Evolutionary conservation across 2,797 vertebrate genomes (phyloP), one percentile per base, ranked within the genome.

Genomic region (Petrocephalus schoutedeni): DNA sequence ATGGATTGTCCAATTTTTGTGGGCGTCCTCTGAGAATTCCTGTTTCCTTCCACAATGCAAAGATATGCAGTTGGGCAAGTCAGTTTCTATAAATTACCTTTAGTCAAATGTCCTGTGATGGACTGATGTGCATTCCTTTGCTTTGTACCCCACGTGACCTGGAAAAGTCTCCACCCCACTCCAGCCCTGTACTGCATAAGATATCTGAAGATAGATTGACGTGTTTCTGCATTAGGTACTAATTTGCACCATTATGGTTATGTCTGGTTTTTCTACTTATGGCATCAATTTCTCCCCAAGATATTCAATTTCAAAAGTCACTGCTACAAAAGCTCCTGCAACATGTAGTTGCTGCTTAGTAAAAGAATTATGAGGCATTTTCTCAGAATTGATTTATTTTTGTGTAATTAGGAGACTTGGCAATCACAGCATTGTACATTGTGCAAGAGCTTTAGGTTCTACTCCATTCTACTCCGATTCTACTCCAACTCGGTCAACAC

Each of bases 331-430:
- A 61, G 36, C 6, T 61, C 16, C 4, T 87, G 49, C 51, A 67
- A 16, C 59, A 12, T 53, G 71, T 87, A 21, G n/a, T 71, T 87
- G 36, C 9, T 28, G n/a, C 64, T 87, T 53, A 87, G 21, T 71
- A 77, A 77, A 16, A 19, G 36, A 77, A 49, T 77, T 77, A 77
- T 19, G 36, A 51, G 45, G 86, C 23, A 71, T 87, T 87, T 87
- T 59, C 19, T 53, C 14, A 53, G 58, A 45, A 86, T 86, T 86
- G 41, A 64, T 49, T 67, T 19, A n/a, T 77, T 77, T 45, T 77
- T 77, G 32, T 77, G 71, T 77, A 77, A 77, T 77, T 77, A n/a
- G 45, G 71, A n/a, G 71, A 36, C 71, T 49, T 77, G 71, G 71
- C 71, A 49, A 49, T 77, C 71, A 77, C 71, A 77, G 36, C n/a